A percentile compares a stretch with the other conserved stretches of the same genome.
These are phyloP conservation scores for Scophthalmus maximus DNA, from an alignment of 2,113 vertebrate genomes.

Conservation along the genomic window DNA sequence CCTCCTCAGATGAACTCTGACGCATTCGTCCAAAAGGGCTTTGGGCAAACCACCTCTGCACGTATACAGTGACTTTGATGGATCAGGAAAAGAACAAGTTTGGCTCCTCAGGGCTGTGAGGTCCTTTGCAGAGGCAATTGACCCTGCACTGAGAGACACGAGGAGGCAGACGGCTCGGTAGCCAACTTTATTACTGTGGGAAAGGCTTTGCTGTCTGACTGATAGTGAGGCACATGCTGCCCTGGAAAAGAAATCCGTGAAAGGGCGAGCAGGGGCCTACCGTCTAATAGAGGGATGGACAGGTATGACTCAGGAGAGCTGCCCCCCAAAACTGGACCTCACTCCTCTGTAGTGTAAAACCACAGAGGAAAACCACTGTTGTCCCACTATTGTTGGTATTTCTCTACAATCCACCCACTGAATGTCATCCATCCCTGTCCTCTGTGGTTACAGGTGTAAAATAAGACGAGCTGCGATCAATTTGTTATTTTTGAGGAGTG, in stretches of 20 bases:
- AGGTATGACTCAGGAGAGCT: neutral
- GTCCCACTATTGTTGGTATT: neutral
- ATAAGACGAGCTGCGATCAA: neutral
- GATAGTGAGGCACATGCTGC: neutral
- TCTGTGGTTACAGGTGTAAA: neutral
- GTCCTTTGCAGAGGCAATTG: conserved; percentile 1
- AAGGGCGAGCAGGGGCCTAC: neutral
- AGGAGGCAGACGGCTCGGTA: neutral
- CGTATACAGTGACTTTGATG: conserved; percentile 23
- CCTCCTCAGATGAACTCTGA: neutral
- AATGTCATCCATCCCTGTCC: neutral
- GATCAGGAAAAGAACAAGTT: neutral
- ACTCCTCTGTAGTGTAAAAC: neutral
- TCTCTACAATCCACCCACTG: neutral
- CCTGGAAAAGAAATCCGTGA: neutral
- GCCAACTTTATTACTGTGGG: conserved; percentile 2
- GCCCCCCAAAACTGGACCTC: conserved; percentile 2
- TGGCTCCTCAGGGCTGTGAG: neutral
- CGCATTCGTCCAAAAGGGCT: neutral
- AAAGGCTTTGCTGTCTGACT: neutral
- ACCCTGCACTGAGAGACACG: neutral
- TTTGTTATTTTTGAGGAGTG: conserved; percentile 11
- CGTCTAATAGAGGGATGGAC: neutral
- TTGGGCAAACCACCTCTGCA: neutral
- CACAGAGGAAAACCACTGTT: neutral